These are phyloP conservation scores for Myopa tessellatipennis DNA, from an alignment of 2,888 invertebrate genomes.

Conservation along the genomic window DNA sequence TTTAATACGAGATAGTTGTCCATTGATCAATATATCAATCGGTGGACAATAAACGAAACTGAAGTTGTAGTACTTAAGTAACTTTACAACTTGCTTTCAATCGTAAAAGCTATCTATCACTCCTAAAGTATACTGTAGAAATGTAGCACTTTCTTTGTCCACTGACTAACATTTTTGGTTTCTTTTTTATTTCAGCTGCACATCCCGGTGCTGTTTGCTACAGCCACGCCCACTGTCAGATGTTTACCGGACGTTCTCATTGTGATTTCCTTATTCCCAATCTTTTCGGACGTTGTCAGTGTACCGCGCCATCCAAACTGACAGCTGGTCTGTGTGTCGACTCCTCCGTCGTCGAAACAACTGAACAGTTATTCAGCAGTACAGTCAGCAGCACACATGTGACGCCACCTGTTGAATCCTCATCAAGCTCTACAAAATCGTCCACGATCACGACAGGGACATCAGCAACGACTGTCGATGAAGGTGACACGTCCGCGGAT, in stretches of 20 bases:
- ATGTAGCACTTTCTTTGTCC: too few species aligned
- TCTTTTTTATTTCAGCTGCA: slow-evolving; percentile 76
- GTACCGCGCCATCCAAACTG: slow-evolving; percentile 76
- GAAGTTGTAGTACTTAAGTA: too few species aligned
- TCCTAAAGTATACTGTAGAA: too few species aligned
- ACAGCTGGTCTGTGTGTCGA: slow-evolving; percentile 74
- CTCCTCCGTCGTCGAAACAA: slow-evolving; percentile 28
- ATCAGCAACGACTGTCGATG: background rate
- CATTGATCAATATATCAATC: too few species aligned
- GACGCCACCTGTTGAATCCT: slow-evolving; percentile 43
- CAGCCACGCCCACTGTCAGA: slow-evolving; percentile 87
- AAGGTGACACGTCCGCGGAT: too few species aligned
- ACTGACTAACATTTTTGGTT: too few species aligned
- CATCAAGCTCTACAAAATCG: slow-evolving; percentile 38
- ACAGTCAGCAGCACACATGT: slow-evolving; percentile 44
- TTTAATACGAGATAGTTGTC: too few species aligned
- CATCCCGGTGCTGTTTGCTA: slow-evolving; percentile 89
- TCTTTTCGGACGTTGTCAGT: slow-evolving; percentile 88
- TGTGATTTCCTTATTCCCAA: slow-evolving; percentile 92
- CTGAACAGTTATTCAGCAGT: slow-evolving; percentile 41
- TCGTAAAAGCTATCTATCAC: too few species aligned
- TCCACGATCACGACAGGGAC: slow-evolving; percentile 29
- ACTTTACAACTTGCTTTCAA: too few species aligned
- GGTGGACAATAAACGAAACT: too few species aligned
- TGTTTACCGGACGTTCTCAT: slow-evolving; percentile 85